A percentile compares a stretch with the other conserved stretches of the same genome.
Evolutionary conservation across 2,113 vertebrate genomes (phyloP).

Genomic region (Cottus gobio): DNA sequence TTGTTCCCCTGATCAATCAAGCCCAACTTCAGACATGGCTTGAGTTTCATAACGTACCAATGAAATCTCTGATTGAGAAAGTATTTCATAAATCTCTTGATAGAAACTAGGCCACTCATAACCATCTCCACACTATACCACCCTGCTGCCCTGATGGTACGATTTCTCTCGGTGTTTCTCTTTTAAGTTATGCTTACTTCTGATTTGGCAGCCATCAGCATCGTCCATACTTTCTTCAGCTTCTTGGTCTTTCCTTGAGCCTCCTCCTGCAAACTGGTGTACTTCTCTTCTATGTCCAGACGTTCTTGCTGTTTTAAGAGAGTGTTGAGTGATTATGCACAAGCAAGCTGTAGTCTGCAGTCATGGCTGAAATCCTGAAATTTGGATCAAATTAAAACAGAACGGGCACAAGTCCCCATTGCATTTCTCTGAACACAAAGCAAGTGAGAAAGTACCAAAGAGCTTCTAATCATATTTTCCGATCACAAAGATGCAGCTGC

Average conservation of each 20-base stretch:
- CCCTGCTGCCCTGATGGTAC: not conserved
- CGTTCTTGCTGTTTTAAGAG: slow-evolving; percentile 91
- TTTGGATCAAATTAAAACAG: not conserved
- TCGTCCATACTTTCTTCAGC: slow-evolving; percentile 99
- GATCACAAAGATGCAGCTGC: slow-evolving; percentile 1
- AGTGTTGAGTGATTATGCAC: slow-evolving; percentile 1
- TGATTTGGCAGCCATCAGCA: slow-evolving; percentile 99
- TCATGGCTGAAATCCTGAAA: not conserved
- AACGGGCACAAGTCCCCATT: not conserved
- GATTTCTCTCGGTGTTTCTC: not conserved
- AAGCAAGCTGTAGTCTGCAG: not conserved
- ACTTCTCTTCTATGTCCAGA: slow-evolving; percentile 98
- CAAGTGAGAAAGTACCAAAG: not conserved
- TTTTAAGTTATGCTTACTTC: slow-evolving; percentile 83
- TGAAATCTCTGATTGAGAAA: not conserved
- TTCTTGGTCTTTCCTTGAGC: slow-evolving; percentile 99
- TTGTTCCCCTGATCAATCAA: not conserved
- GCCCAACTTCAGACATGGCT: not conserved
- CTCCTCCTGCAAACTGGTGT: slow-evolving; percentile 97
- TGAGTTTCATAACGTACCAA: not conserved
- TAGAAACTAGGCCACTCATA: not conserved
- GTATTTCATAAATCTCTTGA: not conserved
- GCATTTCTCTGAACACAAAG: not conserved
- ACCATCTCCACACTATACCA: not conserved
- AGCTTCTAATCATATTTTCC: slow-evolving; percentile 25